phyloP scores from a whole-genome alignment of 2,888 invertebrate genomes.

The Mayetiola destructor region DNA sequence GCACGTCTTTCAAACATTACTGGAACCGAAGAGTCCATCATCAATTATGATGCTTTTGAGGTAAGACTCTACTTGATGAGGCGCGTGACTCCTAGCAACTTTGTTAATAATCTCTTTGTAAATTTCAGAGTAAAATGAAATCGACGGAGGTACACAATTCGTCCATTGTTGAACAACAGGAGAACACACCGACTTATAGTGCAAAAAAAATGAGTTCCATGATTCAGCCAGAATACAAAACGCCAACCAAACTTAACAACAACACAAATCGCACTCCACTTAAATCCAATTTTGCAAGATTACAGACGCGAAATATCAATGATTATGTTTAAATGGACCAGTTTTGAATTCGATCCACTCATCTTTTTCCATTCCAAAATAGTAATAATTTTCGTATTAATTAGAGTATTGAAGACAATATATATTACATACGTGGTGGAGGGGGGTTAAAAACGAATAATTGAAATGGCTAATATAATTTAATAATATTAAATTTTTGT shows the following conservation, averaged over 20 bases:
- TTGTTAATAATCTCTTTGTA: neutral
- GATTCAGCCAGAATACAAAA: neutral
- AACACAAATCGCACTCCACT: neutral
- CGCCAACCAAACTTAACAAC: neutral
- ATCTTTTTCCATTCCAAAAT: no score
- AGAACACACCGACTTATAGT: no score
- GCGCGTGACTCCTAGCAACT: neutral
- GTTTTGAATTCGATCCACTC: no score
- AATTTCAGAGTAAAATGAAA: neutral
- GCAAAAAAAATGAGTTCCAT: no score
- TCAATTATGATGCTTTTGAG: neutral
- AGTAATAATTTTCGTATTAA: no score
- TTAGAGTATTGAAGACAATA: no score
- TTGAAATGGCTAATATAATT: no score
- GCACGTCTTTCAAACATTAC: neutral
- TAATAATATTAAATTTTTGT: no score
- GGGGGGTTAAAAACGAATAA: no score
- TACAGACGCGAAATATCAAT: neutral
- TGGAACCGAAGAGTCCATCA: neutral
- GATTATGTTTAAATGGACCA: neutral
- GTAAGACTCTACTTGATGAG: neutral
- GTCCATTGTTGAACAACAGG: neutral
- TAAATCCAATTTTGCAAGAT: neutral
- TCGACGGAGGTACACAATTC: neutral
- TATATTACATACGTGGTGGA: no score